Evolutionary conservation across 2,113 vertebrate genomes (phyloP).

Genomic region (Garra rufa): DNA sequence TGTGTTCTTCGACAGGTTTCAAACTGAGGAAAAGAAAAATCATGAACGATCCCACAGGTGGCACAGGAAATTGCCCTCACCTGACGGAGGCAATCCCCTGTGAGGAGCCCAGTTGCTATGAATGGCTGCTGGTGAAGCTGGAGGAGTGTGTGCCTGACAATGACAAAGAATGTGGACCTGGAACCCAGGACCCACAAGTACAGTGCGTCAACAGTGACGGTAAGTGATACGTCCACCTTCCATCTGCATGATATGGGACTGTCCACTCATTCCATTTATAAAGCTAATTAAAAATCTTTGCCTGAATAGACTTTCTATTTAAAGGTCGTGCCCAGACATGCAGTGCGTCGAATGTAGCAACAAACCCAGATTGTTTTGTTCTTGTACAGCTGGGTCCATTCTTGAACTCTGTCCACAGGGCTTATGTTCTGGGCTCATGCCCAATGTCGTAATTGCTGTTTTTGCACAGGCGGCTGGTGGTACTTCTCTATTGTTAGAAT

Average conservation of each 20-base stretch:
- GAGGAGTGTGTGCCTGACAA: constrained; percentile 92
- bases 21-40: constrained; percentile 91
- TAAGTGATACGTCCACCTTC: constrained; percentile 67
- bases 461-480: constrained; percentile 47
- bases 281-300: constrained; percentile 44
- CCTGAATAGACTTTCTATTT: constrained; percentile 13
- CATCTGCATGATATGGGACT: constrained; percentile 3
- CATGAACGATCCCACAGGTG: constrained; percentile 86
- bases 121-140: constrained; percentile 87
- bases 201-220: constrained; percentile 91
- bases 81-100: constrained; percentile 94
- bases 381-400: constrained; percentile 34
- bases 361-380: constrained; percentile 43
- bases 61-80: constrained; percentile 89
- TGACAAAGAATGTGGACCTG: constrained; percentile 86
- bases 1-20: constrained; percentile 80
- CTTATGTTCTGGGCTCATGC: constrained; percentile 46
- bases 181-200: constrained; percentile 87
- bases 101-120: constrained; percentile 93
- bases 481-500: constrained; percentile 52
- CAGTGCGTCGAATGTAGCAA: constrained; percentile 31
- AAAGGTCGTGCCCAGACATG: constrained; percentile 19
- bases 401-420: constrained; percentile 49
- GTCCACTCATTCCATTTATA: background rate
- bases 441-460: constrained; percentile 56